Evolutionary conservation across 2,113 vertebrate genomes (phyloP).

Genomic region (Sinocyclocheilus anophthalmus): DNA sequence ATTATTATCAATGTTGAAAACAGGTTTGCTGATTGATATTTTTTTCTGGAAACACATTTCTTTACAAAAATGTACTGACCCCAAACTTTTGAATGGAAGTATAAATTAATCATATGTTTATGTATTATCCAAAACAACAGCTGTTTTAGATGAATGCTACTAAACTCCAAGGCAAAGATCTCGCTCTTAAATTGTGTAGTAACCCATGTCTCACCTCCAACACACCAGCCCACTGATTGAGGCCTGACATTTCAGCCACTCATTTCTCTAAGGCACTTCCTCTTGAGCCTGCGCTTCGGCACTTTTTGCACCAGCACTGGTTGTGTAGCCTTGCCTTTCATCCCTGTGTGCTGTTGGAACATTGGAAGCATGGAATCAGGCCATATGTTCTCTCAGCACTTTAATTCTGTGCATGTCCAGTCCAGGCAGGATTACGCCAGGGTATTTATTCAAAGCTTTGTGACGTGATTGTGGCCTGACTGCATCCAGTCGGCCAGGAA

Average conservation of each 20-base stretch:
- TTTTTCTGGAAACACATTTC: background rate
- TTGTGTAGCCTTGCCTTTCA: conserved; percentile 31
- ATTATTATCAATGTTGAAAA: background rate
- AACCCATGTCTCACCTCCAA: background rate
- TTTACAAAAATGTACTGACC: background rate
- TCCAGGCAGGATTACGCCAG: conserved; percentile 43
- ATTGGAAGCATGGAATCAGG: conserved; percentile 33
- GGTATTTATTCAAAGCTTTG: conserved; percentile 41
- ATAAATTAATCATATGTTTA: background rate
- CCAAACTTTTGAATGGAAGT: background rate
- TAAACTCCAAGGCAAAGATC: background rate
- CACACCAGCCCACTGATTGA: conserved; percentile 11
- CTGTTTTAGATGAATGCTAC: background rate
- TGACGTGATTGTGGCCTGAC: conserved; percentile 34
- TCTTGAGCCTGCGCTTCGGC: background rate
- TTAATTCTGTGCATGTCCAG: conserved; percentile 42
- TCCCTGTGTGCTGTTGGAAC: conserved; percentile 9
- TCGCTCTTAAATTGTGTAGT: background rate
- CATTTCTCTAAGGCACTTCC: conserved; percentile 4
- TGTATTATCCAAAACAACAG: background rate
- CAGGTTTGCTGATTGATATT: background rate
- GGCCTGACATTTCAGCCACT: conserved; percentile 11
- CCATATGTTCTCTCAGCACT: conserved; percentile 42
- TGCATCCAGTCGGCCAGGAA: background rate
- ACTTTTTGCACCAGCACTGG: background rate